A percentile compares a stretch with the other conserved stretches of the same genome.
Evolutionary conservation across 2,888 invertebrate genomes (phyloP).

Genomic region (Protula sp.): DNA sequence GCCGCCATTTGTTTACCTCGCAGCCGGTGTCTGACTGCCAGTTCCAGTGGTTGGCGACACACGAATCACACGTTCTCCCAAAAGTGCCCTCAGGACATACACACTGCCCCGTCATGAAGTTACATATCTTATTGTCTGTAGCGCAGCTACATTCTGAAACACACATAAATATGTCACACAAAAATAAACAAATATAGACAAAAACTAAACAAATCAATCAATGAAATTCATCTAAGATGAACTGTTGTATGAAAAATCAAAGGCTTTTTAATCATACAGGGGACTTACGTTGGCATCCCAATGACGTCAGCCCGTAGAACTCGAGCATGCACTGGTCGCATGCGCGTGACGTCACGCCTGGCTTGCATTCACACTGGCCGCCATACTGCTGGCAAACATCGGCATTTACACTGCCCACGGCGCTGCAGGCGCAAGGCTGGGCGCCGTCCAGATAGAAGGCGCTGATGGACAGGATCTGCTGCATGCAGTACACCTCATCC

Average conservation of each 20-base stretch:
- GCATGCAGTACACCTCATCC: too few species aligned
- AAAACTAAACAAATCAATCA: too few species aligned
- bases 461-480: conserved; percentile 25
- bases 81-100: conserved; percentile 67
- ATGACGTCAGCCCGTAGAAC: conserved; percentile 23
- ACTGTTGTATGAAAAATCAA: too few species aligned
- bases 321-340: conserved; percentile 33
- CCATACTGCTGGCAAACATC: conserved; percentile 24
- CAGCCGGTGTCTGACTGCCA: conserved; percentile 29
- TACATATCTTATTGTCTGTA: conserved; percentile 26
- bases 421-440: conserved; percentile 33
- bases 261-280: too few species aligned
- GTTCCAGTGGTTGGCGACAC: conserved; percentile 39
- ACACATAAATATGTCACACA: too few species aligned
- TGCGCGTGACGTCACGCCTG: conserved; percentile 30
- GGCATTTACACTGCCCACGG: conserved; percentile 23
- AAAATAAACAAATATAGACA: too few species aligned
- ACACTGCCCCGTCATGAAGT: conserved; percentile 32
- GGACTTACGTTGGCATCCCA: conserved; percentile 33
- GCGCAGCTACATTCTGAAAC: conserved; percentile 29
- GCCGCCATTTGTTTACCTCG: conserved; percentile 25
- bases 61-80: conserved; percentile 66
- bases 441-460: conserved; percentile 28
- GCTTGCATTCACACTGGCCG: conserved; percentile 36
- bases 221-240: too few species aligned